Evolutionary conservation across 2,888 invertebrate species (phyloP), one percentile per base, ranked within the genome.

Genomic region (Odontothrips loti): DNA sequence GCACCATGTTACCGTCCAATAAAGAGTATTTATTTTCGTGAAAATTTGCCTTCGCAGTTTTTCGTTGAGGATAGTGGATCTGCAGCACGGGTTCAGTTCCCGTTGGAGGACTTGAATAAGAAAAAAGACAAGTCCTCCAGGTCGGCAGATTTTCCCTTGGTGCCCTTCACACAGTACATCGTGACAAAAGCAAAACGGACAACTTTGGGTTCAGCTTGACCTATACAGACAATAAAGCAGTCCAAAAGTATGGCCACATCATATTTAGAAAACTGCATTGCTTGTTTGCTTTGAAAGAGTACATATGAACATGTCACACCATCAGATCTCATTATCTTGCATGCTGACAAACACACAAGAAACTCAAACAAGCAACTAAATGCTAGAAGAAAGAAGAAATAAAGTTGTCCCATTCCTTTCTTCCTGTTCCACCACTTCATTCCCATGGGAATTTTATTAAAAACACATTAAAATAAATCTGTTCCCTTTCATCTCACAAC

Each of bases 11-110:
- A n/a, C 9, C 68, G 8, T 75, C 23, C 23, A 75, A 27, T 75
- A 75, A 75, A 75, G 17, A 75, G 27, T 75, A 75, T 75, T 75
- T 75, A 75, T 75, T 27, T 75, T 75, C 23, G 58, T 43, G 23
- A 75, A 75, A 27, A 10, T 75, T 12, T 75, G 27, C 9, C 68
- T 11, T 1, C 9, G 27, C 3, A 20, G 58, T 58, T 58, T 75
- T 12, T n/a, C 1, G 0, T 27, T 23, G 17, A 58, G 20, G 51
- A 17, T 51, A 51, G 23, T 75, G 68, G 12, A 27, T 75, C 68
- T 75, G 68, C 27, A 12, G 68, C 68, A 75, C 68, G 68, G 68
- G 68, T 75, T 75, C 68, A 27, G 68, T 75, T 75, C 68, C 68
- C 68, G 68, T 75, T 75, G 68, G 68, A 12, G 68, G 68, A 27